These are phyloP conservation scores for Hafferia zeledoni DNA, from an alignment of 2,797 vertebrate species.

Conservation along the genomic window DNA sequence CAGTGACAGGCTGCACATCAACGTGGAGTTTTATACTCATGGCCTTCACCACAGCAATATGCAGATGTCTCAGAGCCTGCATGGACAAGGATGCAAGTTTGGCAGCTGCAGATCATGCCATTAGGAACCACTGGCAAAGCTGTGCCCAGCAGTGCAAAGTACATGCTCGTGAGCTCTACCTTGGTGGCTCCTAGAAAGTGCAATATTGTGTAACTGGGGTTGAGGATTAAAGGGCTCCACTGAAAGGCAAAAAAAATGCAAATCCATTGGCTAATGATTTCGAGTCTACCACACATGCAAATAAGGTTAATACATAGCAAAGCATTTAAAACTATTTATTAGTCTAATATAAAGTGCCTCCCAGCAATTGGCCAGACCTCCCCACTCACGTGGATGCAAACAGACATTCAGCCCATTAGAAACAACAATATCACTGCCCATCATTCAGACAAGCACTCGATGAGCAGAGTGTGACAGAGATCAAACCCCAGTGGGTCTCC, in stretches of 20 bases:
- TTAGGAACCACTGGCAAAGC: neutral
- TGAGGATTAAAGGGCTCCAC: slow-evolving; percentile 99
- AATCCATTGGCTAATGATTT: slow-evolving; percentile 50
- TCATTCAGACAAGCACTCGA: neutral
- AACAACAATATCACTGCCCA: neutral
- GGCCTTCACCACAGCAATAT: slow-evolving; percentile 57
- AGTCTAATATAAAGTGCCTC: neutral
- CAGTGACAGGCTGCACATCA: slow-evolving; percentile 25
- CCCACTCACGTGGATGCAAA: neutral
- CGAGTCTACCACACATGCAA: neutral
- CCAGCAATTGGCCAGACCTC: neutral
- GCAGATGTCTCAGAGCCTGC: slow-evolving; percentile 37
- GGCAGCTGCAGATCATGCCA: slow-evolving; percentile 66
- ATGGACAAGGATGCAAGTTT: slow-evolving; percentile 57
- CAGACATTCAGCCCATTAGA: neutral
- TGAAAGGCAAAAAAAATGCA: slow-evolving; percentile 86
- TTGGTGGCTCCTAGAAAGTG: slow-evolving; percentile 99
- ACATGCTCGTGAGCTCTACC: slow-evolving; percentile 88
- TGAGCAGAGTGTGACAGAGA: neutral
- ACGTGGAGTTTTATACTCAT: slow-evolving; percentile 1
- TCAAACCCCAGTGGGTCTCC: neutral
- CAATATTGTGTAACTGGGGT: slow-evolving; percentile 99
- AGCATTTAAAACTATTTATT: neutral
- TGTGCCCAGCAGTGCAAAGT: slow-evolving; percentile 30
- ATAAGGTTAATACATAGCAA: neutral